Conservation (phyloP, 2,888 invertebrate genomes). For the Leptopilina syphax region DNA sequence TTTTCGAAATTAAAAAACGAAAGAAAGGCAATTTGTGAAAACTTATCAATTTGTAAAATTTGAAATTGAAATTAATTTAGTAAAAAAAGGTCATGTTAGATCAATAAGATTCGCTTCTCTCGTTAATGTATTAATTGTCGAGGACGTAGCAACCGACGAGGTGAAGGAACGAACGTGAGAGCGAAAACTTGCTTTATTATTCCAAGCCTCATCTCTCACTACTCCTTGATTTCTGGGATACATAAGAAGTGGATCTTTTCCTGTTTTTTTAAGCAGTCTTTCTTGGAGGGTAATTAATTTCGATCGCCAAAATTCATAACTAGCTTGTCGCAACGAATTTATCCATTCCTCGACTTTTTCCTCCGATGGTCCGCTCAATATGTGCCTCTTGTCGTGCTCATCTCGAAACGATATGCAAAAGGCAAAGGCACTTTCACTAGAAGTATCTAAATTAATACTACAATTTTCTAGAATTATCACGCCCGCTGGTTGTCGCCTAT, state of each 20-base stretch:
- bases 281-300: conserved; percentile 83
- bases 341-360: conserved; percentile 86
- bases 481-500: conserved; percentile 83
- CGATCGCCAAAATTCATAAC: conserved; percentile 85
- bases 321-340: conserved; percentile 81
- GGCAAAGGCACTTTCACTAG: conserved; percentile 83
- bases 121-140: conserved; percentile 60
- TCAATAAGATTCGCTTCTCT: conserved; percentile 69
- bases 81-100: conserved; percentile 50
- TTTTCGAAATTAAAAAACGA: no score
- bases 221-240: conserved; percentile 81
- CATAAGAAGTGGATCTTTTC: conserved; percentile 82
- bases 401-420: conserved; percentile 85
- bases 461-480: conserved; percentile 87
- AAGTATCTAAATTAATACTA: conserved; percentile 83
- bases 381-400: conserved; percentile 83
- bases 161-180: conserved; percentile 70
- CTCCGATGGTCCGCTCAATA: conserved; percentile 85
- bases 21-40: no score
- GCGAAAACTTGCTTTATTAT: conserved; percentile 66
- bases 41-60: no score
- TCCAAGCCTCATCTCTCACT: conserved; percentile 72
- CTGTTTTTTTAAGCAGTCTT: conserved; percentile 83
- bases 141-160: conserved; percentile 60
- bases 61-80: neutral